These are phyloP conservation scores for Synanceia verrucosa DNA, from an alignment of 2,797 vertebrate species.

Conservation along the genomic window DNA sequence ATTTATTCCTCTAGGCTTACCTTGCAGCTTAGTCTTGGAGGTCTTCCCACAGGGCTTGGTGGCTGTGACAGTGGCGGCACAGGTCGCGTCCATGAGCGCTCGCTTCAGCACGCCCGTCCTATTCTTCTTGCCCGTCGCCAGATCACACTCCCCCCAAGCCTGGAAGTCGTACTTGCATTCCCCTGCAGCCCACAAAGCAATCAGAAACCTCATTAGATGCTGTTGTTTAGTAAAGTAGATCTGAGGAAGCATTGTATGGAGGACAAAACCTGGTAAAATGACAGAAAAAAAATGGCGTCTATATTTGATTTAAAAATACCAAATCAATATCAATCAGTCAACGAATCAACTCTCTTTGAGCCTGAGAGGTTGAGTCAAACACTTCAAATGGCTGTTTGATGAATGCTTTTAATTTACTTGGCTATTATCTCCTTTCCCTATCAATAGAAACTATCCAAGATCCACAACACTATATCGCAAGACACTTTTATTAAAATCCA, in stretches of 20 bases:
- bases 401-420: constrained; percentile 38
- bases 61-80: constrained; percentile 90
- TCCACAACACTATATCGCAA: not conserved
- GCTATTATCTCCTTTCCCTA: constrained; percentile 15
- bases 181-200: constrained; percentile 72
- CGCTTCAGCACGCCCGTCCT: constrained; percentile 91
- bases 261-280: constrained; percentile 27
- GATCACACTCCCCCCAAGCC: constrained; percentile 95
- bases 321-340: constrained; percentile 26
- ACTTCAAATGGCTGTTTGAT: constrained; percentile 51
- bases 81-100: constrained; percentile 93
- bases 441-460: constrained; percentile 20
- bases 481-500: constrained; percentile 6
- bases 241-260: not conserved
- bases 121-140: constrained; percentile 91
- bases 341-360: constrained; percentile 14
- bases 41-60: constrained; percentile 95
- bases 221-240: constrained; percentile 32
- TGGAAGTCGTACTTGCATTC: constrained; percentile 98
- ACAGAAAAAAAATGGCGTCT: constrained; percentile 17
- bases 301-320: constrained; percentile 37
- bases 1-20: constrained; percentile 71
- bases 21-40: constrained; percentile 94
- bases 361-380: constrained; percentile 18
- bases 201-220: constrained; percentile 37